Evolutionary conservation across 2,797 vertebrate genomes (phyloP).

Genomic region (Rhynchotus rufescens): DNA sequence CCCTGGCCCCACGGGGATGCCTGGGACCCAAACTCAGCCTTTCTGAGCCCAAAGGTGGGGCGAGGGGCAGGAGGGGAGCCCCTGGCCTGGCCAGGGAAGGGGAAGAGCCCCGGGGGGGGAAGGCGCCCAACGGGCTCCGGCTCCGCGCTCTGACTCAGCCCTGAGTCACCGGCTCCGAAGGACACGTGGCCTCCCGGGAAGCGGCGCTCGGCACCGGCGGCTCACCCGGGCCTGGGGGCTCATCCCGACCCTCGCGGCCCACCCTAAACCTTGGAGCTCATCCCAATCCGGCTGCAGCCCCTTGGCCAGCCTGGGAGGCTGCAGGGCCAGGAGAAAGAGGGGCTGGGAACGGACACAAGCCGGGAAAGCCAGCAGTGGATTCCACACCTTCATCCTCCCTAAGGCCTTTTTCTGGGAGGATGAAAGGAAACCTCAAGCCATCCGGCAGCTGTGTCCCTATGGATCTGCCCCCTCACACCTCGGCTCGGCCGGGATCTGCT

Average conservation of each 20-base stretch:
- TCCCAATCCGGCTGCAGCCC: no score
- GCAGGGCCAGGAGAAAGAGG: not conserved
- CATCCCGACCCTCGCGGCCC: no score
- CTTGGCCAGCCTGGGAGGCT: not conserved
- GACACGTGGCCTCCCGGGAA: not conserved
- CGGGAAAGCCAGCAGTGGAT: no score
- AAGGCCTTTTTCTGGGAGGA: not conserved
- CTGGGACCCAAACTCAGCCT: not conserved
- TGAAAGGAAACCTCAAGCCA: not conserved
- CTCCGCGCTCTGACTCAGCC: not conserved
- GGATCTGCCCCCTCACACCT: not conserved
- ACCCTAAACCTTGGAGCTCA: no score
- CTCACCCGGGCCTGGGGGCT: no score
- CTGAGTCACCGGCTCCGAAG: not conserved
- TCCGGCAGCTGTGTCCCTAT: rapidly evolving
- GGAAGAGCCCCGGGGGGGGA: not conserved
- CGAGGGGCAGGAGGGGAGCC: not conserved
- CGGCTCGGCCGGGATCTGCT: rapidly evolving
- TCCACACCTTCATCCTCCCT: no score
- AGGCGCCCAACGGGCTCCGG: not conserved
- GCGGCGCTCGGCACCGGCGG: not conserved
- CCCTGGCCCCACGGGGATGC: rapidly evolving
- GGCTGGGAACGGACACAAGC: no score
- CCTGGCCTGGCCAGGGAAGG: rapidly evolving
- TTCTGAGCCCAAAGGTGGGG: not conserved